phyloP scores from a whole-genome alignment of 2,888 invertebrate species.

The Epinotia brunnichana region DNA sequence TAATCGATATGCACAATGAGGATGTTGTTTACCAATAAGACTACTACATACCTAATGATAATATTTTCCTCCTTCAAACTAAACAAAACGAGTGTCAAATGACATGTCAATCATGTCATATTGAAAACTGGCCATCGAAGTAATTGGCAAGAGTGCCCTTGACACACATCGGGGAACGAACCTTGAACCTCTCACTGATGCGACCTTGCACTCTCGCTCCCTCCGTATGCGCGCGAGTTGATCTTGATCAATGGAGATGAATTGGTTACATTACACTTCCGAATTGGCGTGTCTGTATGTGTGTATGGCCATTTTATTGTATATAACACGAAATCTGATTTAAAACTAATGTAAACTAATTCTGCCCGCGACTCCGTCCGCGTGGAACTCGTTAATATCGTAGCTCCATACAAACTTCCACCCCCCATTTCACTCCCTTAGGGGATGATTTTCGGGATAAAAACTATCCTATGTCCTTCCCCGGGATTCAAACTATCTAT shows the following conservation, averaged over 20 bases:
- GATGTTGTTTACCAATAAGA: too few species aligned
- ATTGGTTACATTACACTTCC: slow-evolving; percentile 4
- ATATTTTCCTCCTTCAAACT: neutral
- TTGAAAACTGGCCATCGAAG: slow-evolving; percentile 35
- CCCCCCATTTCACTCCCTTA: too few species aligned
- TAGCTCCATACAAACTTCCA: too few species aligned
- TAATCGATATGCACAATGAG: too few species aligned
- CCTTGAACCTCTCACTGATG: slow-evolving; percentile 11
- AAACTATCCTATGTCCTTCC: too few species aligned
- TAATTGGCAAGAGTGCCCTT: slow-evolving; percentile 18
- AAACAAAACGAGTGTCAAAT: neutral
- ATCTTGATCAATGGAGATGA: slow-evolving; percentile 9
- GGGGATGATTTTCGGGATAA: too few species aligned
- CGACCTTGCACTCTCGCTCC: slow-evolving; percentile 17
- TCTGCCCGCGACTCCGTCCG: too few species aligned
- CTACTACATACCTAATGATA: too few species aligned
- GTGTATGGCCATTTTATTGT: neutral
- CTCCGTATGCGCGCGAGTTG: neutral
- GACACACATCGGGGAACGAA: slow-evolving; percentile 18
- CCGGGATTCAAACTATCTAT: too few species aligned
- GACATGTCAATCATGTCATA: neutral
- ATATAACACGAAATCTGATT: neutral
- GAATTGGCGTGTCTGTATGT: neutral
- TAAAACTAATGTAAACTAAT: too few species aligned
- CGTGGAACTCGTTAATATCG: too few species aligned